Percentiles rank a stretch among this genome's conserved stretches.
Evolutionary conservation across 2,888 invertebrate genomes (phyloP).

Genomic region (Cinara cedri): DNA sequence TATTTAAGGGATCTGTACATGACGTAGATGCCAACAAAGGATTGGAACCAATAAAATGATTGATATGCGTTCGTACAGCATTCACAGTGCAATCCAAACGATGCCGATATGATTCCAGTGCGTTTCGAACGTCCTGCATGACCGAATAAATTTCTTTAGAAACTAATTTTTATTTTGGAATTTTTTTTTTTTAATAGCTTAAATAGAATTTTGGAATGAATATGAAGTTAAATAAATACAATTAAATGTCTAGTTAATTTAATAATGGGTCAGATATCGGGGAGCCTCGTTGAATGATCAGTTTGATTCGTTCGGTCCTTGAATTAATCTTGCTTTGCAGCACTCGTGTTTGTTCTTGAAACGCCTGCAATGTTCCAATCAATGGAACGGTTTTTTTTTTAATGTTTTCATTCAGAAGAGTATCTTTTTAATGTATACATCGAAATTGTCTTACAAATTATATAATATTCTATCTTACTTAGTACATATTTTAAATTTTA

Average conservation of each 20-base stretch:
- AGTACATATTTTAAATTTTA: background rate
- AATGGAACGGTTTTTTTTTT: conserved; percentile 52
- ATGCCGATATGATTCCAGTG: conserved; percentile 45
- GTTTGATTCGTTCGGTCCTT: conserved; percentile 86
- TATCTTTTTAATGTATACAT: background rate
- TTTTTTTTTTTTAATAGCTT: conserved; percentile 31
- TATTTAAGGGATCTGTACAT: conserved; percentile 43
- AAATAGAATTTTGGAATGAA: conserved; percentile 45
- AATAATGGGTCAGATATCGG: conserved; percentile 67
- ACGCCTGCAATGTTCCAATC: conserved; percentile 69
- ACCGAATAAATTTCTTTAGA: conserved; percentile 53
- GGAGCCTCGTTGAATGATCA: conserved; percentile 83
- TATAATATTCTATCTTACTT: background rate
- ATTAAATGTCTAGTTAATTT: conserved; percentile 37
- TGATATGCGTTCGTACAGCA: conserved; percentile 48
- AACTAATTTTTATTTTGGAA: conserved; percentile 49
- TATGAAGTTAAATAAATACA: conserved; percentile 39
- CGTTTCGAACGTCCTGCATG: conserved; percentile 56
- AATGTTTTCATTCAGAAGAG: conserved; percentile 41
- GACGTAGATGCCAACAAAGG: conserved; percentile 49
- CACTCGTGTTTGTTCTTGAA: conserved; percentile 82
- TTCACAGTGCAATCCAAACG: conserved; percentile 49
- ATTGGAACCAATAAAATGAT: conserved; percentile 51
- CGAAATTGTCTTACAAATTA: conserved; percentile 22
- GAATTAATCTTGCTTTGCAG: conserved; percentile 87